Conservation (phyloP, 2,888 invertebrate species). For the Gandaritis pyraliata region DNA sequence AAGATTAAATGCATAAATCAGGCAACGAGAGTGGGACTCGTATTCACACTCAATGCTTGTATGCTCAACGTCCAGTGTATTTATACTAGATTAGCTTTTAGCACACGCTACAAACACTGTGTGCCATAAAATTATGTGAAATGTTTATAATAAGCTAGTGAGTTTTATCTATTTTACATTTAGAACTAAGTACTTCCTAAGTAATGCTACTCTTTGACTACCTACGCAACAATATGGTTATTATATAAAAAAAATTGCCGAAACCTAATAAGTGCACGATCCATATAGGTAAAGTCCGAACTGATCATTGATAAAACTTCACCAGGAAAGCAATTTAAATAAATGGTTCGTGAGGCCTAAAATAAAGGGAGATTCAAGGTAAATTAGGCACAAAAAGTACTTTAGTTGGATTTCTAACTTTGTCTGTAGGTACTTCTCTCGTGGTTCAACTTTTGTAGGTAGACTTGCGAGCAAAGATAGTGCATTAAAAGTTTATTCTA, state of each 20-base stretch:
- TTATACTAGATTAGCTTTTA: too few species aligned
- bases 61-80: too few species aligned
- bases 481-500: neutral
- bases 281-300: slow-evolving; percentile 15
- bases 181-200: too few species aligned
- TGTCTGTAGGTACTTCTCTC: slow-evolving; percentile 23
- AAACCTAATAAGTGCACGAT: slow-evolving; percentile 9
- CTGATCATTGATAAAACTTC: slow-evolving; percentile 26
- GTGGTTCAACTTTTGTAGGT: slow-evolving; percentile 8
- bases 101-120: too few species aligned
- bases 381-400: slow-evolving; percentile 36
- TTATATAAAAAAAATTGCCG: neutral
- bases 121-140: too few species aligned
- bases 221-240: too few species aligned
- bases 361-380: slow-evolving; percentile 29
- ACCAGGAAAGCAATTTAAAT: slow-evolving; percentile 26
- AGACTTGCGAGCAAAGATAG: slow-evolving; percentile 11
- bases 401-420: slow-evolving; percentile 28
- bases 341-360: slow-evolving; percentile 34
- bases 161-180: too few species aligned
- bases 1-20: too few species aligned
- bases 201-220: too few species aligned
- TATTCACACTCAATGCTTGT: too few species aligned
- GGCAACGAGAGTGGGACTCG: too few species aligned
- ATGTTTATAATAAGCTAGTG: too few species aligned